Evolutionary conservation across 37 sponge, comb jelly and placozoan species (phyloP), one percentile per base, ranked within the genome.

Genomic region (Mnemiopsis leidyi): DNA sequence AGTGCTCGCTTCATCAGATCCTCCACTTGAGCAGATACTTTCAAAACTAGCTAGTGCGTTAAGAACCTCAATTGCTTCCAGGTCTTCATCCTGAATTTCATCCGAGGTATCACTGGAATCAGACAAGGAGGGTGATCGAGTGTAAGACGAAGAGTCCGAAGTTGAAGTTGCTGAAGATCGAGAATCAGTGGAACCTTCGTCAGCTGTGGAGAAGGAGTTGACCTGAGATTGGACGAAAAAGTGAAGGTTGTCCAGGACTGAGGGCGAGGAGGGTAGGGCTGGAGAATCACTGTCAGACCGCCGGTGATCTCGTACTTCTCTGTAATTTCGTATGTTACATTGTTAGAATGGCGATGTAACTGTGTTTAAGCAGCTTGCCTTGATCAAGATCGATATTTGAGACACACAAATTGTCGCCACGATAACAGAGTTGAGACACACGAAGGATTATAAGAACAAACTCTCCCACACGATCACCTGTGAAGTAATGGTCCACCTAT

Each of bases 211-310:
- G 1, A 77, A 32, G 36, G 21, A 34, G 34, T 32, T 31, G 33
- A 77, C 35, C 18, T 32, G 79, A 32, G 79, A 77, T 36, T 77
- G 33, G 79, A 77, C 79, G 36, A 77, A 77, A 36, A 26, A 26
- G 32, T 32, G 20, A 9, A 77, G 79, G 36, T 77, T 32, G 2
- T 33, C 30, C 18, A 32, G 36, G 16, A 77, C 32, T 26, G 79
- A 77, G 3, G 79, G 79, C 0, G 79, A 77, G 79, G 79, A 77
- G 32, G 36, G 79, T 20, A 77, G 35, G 36, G 30, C 29, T 7
- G 73, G 73, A 18, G 73, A 5, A 71, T 28, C 73, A 23, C 61
- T 13, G 61, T 48, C 61, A 18, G 61, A 48, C 61, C 13, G 61
- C 13, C 61, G 9, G 9, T 5, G 5, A 13, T 48, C 61, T 48